Percentiles rank a stretch among this genome's conserved stretches.
These are phyloP conservation scores for Lagenorhynchus albirostris DNA, from an alignment of 2,113 vertebrate genomes.

Conservation along the genomic window DNA sequence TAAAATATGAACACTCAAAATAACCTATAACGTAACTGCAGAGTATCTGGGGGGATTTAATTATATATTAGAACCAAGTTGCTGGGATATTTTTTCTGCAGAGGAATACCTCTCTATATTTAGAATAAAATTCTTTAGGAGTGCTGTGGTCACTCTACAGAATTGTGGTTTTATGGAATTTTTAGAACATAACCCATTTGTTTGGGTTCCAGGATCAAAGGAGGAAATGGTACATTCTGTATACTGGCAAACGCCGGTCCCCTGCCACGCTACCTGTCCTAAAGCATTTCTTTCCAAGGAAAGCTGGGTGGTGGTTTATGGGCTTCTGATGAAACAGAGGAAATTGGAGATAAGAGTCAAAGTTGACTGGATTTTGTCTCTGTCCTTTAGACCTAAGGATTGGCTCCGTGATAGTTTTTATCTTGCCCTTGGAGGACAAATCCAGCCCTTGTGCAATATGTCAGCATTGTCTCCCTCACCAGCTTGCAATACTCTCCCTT, in stretches of 20 bases:
- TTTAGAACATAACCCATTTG: conserved; percentile 32
- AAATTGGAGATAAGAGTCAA: neutral
- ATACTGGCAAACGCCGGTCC: neutral
- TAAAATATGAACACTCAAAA: conserved; percentile 73
- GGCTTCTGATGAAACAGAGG: neutral
- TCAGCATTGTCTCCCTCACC: neutral
- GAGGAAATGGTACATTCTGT: conserved; percentile 46
- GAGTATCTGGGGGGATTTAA: conserved; percentile 57
- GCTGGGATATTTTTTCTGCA: conserved; percentile 56
- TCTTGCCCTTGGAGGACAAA: neutral
- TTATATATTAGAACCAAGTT: conserved; percentile 58
- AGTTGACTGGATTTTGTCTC: neutral
- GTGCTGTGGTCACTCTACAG: neutral
- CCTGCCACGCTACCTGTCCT: neutral
- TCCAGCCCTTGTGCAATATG: rapidly evolving
- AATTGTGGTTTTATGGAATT: conserved; percentile 39
- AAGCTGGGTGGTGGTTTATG: neutral
- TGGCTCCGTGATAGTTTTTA: neutral
- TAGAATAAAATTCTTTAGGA: conserved; percentile 54
- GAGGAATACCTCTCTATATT: conserved; percentile 50
- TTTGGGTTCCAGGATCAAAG: conserved; percentile 59
- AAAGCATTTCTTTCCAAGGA: neutral
- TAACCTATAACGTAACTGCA: conserved; percentile 63
- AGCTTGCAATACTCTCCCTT: too few species aligned
- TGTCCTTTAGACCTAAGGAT: neutral